Conservation (phyloP, 2,113 vertebrate genomes). For the Odobenus rosmarus region DNA sequence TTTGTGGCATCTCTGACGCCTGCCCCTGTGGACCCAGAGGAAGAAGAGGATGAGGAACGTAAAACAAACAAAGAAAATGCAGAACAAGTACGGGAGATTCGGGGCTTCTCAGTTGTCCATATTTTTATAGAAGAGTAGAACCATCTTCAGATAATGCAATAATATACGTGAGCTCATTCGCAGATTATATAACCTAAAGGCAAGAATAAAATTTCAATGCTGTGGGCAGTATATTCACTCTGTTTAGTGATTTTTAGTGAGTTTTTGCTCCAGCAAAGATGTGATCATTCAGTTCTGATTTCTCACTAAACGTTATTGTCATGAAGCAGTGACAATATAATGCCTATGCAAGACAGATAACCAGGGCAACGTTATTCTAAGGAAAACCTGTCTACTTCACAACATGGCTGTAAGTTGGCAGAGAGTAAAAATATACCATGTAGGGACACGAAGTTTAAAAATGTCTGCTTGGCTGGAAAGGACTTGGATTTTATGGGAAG, state of each 20-base stretch:
- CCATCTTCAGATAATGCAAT: neutral
- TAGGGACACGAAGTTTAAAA: neutral
- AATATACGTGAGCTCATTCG: neutral
- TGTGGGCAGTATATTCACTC: neutral
- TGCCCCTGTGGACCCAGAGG: constrained; percentile 95
- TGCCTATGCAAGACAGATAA: neutral
- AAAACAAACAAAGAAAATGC: constrained; percentile 96
- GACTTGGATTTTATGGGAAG: neutral
- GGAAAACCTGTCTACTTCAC: neutral
- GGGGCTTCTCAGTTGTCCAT: neutral
- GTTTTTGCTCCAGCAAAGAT: neutral
- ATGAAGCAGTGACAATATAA: neutral
- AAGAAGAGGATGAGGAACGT: constrained; percentile 98
- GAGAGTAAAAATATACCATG: neutral
- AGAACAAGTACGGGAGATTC: constrained; percentile 90
- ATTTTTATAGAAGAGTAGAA: constrained; percentile 1
- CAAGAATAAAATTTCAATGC: neutral
- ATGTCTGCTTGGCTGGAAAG: neutral
- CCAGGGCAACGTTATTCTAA: neutral
- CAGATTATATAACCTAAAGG: constrained; percentile 14
- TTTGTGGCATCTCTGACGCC: constrained; percentile 98
- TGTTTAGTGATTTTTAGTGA: neutral
- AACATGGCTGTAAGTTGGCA: neutral
- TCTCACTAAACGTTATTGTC: neutral
- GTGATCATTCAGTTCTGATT: neutral